These are phyloP conservation scores for Malaclemys terrapin DNA, from an alignment of 2,113 vertebrate genomes.

Conservation along the genomic window DNA sequence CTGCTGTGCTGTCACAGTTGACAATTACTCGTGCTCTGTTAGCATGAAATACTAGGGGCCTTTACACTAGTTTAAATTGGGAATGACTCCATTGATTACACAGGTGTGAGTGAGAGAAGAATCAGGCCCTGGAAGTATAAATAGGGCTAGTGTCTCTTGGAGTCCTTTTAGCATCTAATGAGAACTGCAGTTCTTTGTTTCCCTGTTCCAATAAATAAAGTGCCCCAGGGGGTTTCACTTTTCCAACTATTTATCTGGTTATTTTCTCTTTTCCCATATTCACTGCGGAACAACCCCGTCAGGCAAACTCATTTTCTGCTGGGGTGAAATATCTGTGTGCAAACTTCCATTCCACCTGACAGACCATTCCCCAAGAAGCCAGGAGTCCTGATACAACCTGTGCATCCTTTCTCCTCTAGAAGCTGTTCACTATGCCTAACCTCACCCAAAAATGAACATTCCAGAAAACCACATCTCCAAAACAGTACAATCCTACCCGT, in stretches of 20 bases:
- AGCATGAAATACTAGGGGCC: fast-evolving
- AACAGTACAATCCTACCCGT: fast-evolving
- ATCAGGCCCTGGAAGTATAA: fast-evolving
- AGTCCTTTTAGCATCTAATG: background rate
- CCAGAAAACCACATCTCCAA: fast-evolving
- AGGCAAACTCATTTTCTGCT: background rate
- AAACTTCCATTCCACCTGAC: background rate
- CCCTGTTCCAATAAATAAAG: fast-evolving
- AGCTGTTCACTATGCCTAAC: background rate
- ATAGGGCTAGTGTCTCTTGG: fast-evolving
- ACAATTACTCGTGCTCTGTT: no score
- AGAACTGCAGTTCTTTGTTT: background rate
- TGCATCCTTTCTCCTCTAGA: background rate
- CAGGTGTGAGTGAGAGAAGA: background rate
- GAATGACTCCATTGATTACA: background rate
- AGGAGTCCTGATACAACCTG: background rate
- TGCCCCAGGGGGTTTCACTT: background rate
- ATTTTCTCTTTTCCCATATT: background rate
- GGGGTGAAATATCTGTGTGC: background rate
- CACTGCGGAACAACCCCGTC: background rate
- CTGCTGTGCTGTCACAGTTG: background rate
- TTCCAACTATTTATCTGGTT: background rate
- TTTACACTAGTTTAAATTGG: background rate
- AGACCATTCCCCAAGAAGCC: background rate
- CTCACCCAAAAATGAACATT: background rate